Conservation (phyloP, 2,113 vertebrate genomes). For the Ictalurus punctatus region DNA sequence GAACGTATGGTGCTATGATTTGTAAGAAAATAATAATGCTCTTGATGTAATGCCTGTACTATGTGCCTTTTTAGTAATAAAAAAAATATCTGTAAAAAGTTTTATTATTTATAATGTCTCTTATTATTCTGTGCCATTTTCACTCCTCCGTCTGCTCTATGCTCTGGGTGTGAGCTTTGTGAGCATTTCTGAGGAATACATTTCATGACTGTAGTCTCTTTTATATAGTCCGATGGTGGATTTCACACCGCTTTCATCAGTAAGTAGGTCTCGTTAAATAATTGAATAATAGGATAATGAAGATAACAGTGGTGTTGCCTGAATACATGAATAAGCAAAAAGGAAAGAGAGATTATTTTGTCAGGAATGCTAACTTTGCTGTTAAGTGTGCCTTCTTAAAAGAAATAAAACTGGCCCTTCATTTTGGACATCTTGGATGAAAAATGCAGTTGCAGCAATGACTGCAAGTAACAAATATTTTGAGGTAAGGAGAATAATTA, state of each 20-base stretch:
- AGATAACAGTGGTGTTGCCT: neutral
- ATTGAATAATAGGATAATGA: neutral
- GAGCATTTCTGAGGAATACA: neutral
- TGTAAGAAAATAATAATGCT: constrained; percentile 66
- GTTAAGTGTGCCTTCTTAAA: neutral
- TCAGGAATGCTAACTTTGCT: neutral
- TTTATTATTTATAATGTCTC: neutral
- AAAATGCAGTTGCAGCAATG: neutral
- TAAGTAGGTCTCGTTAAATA: neutral
- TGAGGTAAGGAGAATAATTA: neutral
- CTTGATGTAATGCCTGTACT: constrained; percentile 65
- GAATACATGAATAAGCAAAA: constrained; percentile 10
- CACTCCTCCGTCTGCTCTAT: neutral
- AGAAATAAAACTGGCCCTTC: neutral
- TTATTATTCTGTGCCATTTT: neutral
- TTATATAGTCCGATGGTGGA: neutral
- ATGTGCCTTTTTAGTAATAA: constrained; percentile 79
- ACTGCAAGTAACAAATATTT: neutral
- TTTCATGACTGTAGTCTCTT: neutral
- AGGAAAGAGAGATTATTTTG: neutral
- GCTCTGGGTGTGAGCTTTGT: neutral
- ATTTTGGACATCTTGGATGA: neutral
- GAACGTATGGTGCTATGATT: constrained; percentile 78
- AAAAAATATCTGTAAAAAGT: constrained; percentile 41
- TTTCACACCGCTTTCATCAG: neutral